These are phyloP conservation scores for Drosophila saltans DNA, from an alignment of 1,140 invertebrate genomes.

Conservation along the genomic window DNA sequence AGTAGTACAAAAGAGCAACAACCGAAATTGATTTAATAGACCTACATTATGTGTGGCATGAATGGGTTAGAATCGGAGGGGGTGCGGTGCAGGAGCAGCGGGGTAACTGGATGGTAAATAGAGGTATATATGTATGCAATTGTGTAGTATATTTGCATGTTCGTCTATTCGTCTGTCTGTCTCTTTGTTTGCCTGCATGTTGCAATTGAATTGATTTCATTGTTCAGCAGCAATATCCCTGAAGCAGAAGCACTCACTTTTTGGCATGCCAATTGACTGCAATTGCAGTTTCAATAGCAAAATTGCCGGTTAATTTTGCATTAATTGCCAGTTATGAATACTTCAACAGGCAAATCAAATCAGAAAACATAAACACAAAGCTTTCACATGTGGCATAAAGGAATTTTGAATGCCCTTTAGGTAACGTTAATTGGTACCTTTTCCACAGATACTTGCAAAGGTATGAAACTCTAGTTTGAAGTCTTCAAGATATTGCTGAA, in stretches of 20 bases:
- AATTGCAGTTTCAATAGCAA: slow-evolving; percentile 1
- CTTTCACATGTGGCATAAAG: no score
- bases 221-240: slow-evolving; percentile 2
- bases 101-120: slow-evolving; percentile 17
- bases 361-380: neutral
- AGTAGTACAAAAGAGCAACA: slow-evolving; percentile 72
- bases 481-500: no score
- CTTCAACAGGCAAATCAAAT: neutral
- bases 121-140: neutral
- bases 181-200: slow-evolving; percentile 20
- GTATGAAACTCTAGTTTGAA: no score
- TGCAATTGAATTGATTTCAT: slow-evolving; percentile 17
- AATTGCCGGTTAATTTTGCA: slow-evolving; percentile 19
- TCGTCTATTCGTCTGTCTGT: slow-evolving; percentile 10
- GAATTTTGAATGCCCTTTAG: no score
- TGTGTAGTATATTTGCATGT: slow-evolving; percentile 11
- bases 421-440: no score
- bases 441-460: no score
- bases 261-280: slow-evolving; percentile 19
- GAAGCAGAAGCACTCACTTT: slow-evolving; percentile 5
- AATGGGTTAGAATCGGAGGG: neutral
- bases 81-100: neutral
- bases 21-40: slow-evolving; percentile 76
- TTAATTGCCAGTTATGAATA: slow-evolving; percentile 18
- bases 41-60: slow-evolving; percentile 51